phyloP scores from a whole-genome alignment of 1,140 invertebrate genomes.

The Drosophila teissieri region DNA sequence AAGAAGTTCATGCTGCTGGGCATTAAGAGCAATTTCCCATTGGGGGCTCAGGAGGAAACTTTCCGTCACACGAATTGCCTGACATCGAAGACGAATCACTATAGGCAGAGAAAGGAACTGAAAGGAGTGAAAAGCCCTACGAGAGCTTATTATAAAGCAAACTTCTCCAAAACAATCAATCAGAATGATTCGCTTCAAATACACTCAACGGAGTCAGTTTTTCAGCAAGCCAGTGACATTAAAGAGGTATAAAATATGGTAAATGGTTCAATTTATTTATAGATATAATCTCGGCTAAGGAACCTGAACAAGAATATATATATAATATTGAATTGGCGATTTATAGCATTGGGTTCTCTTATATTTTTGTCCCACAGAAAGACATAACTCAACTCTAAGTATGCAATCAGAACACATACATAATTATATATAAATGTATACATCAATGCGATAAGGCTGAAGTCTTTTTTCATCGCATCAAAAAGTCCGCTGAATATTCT shows the following conservation, averaged over 20 bases:
- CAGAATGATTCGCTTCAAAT: constrained; percentile 38
- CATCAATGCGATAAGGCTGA: too few relatives aligned
- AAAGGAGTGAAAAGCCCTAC: neutral
- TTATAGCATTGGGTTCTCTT: too few relatives aligned
- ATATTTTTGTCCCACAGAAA: too few relatives aligned
- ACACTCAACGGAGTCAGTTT: constrained; percentile 7
- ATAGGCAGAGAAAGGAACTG: neutral
- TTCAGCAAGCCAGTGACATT: neutral
- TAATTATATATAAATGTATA: too few relatives aligned
- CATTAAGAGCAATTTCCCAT: constrained; percentile 40
- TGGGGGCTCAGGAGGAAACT: constrained; percentile 21
- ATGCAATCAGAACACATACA: too few relatives aligned
- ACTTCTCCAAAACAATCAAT: constrained; percentile 61
- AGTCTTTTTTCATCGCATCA: too few relatives aligned
- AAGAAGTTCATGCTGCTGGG: constrained; percentile 19
- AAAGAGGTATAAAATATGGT: neutral
- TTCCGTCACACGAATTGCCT: constrained; percentile 44
- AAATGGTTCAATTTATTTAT: too few relatives aligned
- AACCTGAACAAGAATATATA: too few relatives aligned
- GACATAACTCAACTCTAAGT: too few relatives aligned
- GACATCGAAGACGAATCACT: constrained; percentile 43
- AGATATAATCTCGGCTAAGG: too few relatives aligned
- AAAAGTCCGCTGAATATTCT: too few relatives aligned
- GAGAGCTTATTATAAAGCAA: neutral
- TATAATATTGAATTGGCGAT: too few relatives aligned